Evolutionary conservation across 2,888 invertebrate species (phyloP).

Genomic region (Endomychus coccineus): DNA sequence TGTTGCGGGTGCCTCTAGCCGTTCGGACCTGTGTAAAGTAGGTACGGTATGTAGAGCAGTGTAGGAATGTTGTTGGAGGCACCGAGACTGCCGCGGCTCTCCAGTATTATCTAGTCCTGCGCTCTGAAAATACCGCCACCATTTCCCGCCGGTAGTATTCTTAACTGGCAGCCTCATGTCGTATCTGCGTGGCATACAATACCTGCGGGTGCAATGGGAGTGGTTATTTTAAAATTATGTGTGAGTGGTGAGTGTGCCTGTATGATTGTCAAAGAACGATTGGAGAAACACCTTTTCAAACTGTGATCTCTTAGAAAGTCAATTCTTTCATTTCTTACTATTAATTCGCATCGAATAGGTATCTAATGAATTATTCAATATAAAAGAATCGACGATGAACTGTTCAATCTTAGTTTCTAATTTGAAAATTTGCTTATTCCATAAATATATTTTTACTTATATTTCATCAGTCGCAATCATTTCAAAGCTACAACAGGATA

Average conservation of each 20-base stretch:
- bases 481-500: too few species aligned
- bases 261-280: too few species aligned
- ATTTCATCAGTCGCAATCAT: too few species aligned
- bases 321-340: too few species aligned
- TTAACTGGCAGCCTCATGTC: constrained; percentile 13
- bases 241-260: constrained; percentile 24
- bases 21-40: constrained; percentile 2
- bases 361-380: too few species aligned
- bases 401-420: too few species aligned
- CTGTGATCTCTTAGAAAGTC: too few species aligned
- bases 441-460: too few species aligned
- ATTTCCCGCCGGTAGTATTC: constrained; percentile 8
- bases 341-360: too few species aligned
- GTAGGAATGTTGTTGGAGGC: constrained; percentile 48
- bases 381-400: too few species aligned
- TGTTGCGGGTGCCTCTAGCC: constrained; percentile 28
- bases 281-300: too few species aligned
- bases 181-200: constrained; percentile 12
- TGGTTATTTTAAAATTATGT: constrained; percentile 17
- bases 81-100: constrained; percentile 46
- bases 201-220: constrained; percentile 9
- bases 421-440: too few species aligned
- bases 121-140: constrained; percentile 28
- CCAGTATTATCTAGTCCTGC: constrained; percentile 66
- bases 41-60: background rate